Percentiles rank a stretch among this genome's conserved stretches.
Evolutionary conservation across 2,888 invertebrate species (phyloP).

Genomic region (Pocota personata): DNA sequence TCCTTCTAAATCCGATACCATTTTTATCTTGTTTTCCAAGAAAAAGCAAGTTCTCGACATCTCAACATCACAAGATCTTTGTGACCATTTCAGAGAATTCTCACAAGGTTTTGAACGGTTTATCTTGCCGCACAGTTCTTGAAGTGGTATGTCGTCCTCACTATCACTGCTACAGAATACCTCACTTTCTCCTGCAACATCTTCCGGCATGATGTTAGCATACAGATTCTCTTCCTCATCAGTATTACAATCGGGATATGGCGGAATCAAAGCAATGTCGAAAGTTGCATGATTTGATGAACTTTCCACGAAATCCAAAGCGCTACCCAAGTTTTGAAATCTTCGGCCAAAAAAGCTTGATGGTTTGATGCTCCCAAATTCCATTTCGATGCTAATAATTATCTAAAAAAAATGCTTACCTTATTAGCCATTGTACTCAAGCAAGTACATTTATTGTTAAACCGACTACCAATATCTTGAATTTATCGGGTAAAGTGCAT

Average conservation of each 20-base stretch:
- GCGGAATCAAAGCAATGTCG: slow-evolving; percentile 32
- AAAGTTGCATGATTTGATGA: slow-evolving; percentile 29
- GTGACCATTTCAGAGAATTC: neutral
- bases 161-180: slow-evolving; percentile 27
- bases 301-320: slow-evolving; percentile 21
- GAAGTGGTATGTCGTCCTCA: neutral
- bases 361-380: no score
- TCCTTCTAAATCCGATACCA: neutral
- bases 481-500: no score
- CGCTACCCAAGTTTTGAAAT: no score
- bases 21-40: neutral
- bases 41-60: neutral
- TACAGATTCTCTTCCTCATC: slow-evolving; percentile 28
- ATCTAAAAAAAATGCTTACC: no score
- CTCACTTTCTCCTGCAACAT: slow-evolving; percentile 41
- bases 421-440: no score
- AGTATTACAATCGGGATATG: slow-evolving; percentile 22
- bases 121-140: neutral
- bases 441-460: no score
- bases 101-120: neutral
- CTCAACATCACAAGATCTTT: neutral
- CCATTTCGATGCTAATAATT: no score
- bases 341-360: no score
- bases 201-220: neutral
- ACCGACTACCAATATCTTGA: no score